phyloP scores from a whole-genome alignment of 1,140 invertebrate species.

The Drosophila repletoides region DNA sequence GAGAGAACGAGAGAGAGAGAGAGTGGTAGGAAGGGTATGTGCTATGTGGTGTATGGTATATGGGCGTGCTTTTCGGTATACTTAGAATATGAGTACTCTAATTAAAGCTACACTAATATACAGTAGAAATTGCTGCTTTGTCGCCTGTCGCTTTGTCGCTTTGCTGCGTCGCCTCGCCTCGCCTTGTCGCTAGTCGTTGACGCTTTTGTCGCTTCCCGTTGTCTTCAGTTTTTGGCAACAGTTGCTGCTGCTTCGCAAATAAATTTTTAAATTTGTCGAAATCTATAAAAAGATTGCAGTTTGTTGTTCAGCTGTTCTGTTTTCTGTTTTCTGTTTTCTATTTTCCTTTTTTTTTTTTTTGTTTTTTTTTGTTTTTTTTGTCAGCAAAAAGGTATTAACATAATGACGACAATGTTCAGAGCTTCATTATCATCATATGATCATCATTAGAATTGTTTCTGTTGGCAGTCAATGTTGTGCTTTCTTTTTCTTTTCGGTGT shows the following conservation, averaged over 20 bases:
- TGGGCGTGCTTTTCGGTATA: slow-evolving; percentile 9
- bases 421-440: slow-evolving; percentile 32
- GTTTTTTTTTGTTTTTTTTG: too few species aligned
- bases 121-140: background rate
- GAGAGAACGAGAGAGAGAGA: background rate
- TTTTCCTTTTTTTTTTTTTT: too few species aligned
- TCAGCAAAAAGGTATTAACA: slow-evolving; percentile 64
- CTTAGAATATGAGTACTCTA: slow-evolving; percentile 60
- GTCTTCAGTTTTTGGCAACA: slow-evolving; percentile 66
- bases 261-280: slow-evolving; percentile 78
- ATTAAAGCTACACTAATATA: slow-evolving; percentile 76
- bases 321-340: too few species aligned
- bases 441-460: slow-evolving; percentile 15
- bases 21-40: background rate
- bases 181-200: slow-evolving; percentile 16
- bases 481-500: slow-evolving; percentile 18
- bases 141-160: slow-evolving; percentile 20
- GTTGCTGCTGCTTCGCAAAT: slow-evolving; percentile 70
- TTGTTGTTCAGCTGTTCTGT: slow-evolving; percentile 72
- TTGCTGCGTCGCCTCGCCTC: slow-evolving; percentile 13
- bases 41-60: slow-evolving; percentile 4
- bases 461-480: slow-evolving; percentile 63
- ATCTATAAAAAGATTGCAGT: slow-evolving; percentile 81
- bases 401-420: slow-evolving; percentile 62
- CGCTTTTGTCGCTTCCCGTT: background rate